Base-by-base conservation (phyloP, 2,888 invertebrate genomes). In the Trichacis sp. region DNA sequence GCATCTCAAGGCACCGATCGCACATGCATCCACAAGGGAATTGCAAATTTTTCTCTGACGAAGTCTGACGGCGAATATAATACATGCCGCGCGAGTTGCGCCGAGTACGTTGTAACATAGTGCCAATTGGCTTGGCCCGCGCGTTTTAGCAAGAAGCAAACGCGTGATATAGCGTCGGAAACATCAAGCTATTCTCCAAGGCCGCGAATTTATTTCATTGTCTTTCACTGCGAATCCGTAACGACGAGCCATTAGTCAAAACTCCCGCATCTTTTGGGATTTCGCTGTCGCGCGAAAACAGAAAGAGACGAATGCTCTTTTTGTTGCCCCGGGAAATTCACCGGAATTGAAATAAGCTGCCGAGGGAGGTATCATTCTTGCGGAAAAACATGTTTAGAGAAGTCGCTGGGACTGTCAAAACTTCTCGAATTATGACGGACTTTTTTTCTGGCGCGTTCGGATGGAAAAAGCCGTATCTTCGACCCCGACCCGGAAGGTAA, bases 41-140 rank as follows among this genome's bases (percentile, higher is more conserved):
- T 66, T 66, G 61, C 56, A 62, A 66, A 66, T 62, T 62, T 62
- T 51, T 52, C 62, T 58, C 55, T 48, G 53, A 57, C 50, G 52
- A 49, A 58, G 5, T 45, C 20, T 19, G 50, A 48, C 30, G 49
- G 52, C 19, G 48, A 62, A 49, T 49, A 49, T 43, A 43, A 43
- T 18, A n/a, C 19, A 36, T 20, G 19, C n/a, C 42, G 38, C 56
- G 53, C 40, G 29, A 50, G 57, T 57, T 57, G 46, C 19, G 12
- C 50, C 57, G 59, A 52, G 48, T 55, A 62, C 45, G 50, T 65
- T 60, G 36, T n/a, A 51, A 43, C 33, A 30, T 42, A 8, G 40
- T 18, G 42, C 24, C 58, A 66, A 62, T 66, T 66, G 58, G 48
- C 42, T 42, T 18, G 46, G 61, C 61, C 58, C 48, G 52, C 47